Base-by-base conservation (phyloP, 2,888 invertebrate genomes). In the Tiliacea citrago region DNA sequence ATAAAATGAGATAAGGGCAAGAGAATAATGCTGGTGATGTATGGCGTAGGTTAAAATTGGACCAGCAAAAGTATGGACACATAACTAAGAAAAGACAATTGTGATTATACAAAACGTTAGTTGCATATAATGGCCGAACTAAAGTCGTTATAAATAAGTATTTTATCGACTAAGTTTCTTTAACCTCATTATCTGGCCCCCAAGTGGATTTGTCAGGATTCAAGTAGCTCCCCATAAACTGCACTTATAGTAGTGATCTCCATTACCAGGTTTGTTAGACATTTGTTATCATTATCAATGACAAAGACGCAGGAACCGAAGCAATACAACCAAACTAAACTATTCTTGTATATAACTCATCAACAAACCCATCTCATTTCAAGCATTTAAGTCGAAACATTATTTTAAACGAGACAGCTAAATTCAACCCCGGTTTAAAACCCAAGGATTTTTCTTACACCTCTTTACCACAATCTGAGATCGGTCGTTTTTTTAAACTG, bases 401-500 rank as follows among this genome's bases (percentile, higher is more conserved):
- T 53, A 5, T 6, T 18, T 70, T 16, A 45, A 78, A 74, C 55
- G 39, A 65, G 35, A 24, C 18, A 13, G 21, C 35, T n/a, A 60
- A 72, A 72, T 68, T 65, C 29, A 53, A 53, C 42, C 51, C 47
- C 6, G 49, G 39, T 82, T 72, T 57, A 67, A 75, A 65, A 45
- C 8, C 13, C 51, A 62, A 47, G 68, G 35, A 73, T 74, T 73
- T 84, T 78, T 82, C 76, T 77, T 42, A 80, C 82, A 83, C 80
- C 77, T 77, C 49, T 72, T 68, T 68, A 75, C 76, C 72, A 39
- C 82, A 73, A 84, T 87, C 86, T 72, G 16, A 61, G 77, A 82
- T 86, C 73, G 0, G 66, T 35, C 69, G 61, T 72, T 79, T 82
- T 75, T 86, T 84, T 77, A 68, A 84, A 81, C 66, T 79, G 87